Percentiles rank a stretch among this genome's conserved stretches.
Evolutionary conservation across 2,888 invertebrate species (phyloP).

Genomic region (Hofmannophila pseudospretella): DNA sequence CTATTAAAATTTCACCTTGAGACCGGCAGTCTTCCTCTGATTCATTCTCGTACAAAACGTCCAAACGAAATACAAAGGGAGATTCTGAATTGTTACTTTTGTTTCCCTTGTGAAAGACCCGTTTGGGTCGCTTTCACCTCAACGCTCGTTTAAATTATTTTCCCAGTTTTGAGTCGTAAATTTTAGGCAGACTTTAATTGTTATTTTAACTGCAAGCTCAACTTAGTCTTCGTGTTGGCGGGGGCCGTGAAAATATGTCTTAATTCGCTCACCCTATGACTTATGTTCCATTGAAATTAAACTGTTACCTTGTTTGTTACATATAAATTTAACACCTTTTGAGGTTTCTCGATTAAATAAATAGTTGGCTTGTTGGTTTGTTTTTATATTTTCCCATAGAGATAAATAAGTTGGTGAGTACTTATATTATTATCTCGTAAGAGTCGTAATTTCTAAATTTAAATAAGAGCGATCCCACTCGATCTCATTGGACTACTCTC

Average conservation of each 20-base stretch:
- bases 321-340: conserved; percentile 40
- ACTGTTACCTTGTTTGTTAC: conserved; percentile 36
- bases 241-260: conserved; percentile 71
- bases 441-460: conserved; percentile 20
- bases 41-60: conserved; percentile 49
- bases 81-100: conserved; percentile 60
- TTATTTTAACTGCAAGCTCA: conserved; percentile 76
- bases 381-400: too few relatives aligned
- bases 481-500: conserved; percentile 37
- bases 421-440: background rate
- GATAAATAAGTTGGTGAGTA: background rate
- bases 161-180: conserved; percentile 74
- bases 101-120: conserved; percentile 63
- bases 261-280: conserved; percentile 71
- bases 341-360: conserved; percentile 20
- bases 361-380: too few relatives aligned
- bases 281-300: conserved; percentile 65
- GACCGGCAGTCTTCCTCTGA: conserved; percentile 42
- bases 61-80: conserved; percentile 48
- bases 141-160: conserved; percentile 69
- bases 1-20: conserved; percentile 72
- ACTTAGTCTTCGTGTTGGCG: conserved; percentile 54
- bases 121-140: conserved; percentile 58
- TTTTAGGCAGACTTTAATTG: conserved; percentile 75
- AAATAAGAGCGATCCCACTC: conserved; percentile 25